Evolutionary conservation across 2,797 vertebrate genomes (phyloP), one percentile per base, ranked within the genome.

Genomic region (Coregonus sp.): DNA sequence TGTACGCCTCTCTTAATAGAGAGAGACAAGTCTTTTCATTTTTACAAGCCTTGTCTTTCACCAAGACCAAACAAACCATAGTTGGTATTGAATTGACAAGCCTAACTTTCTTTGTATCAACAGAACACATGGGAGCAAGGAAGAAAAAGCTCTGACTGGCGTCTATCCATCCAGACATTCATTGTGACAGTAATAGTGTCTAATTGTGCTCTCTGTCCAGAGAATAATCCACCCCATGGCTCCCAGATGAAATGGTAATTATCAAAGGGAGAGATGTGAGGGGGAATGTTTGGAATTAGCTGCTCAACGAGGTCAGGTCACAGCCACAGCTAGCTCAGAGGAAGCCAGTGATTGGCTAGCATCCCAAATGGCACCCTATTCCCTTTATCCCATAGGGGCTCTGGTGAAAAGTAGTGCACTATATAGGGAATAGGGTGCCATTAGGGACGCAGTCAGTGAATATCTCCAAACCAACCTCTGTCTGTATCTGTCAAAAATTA

Each of bases 211-310:
- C 78, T 79, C 85, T 84, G 88, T 89, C 84, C 85, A 80, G 77
- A 80, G 82, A 79, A 87, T 89, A 86, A 91, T 88, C 86, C 74
- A 78, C 74, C 85, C 73, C n/a, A 37, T 67, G 50, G 74, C 82
- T 89, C 78, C 74, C 75, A 82, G 76, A 89, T 84, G 81, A 90
- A 91, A 90, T 76, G 82, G 86, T 88, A 85, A 90, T 90, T 90
- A 90, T 85, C 84, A 82, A 78, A 89, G 83, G 78, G 72, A 86
- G 79, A 20, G 76, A 88, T 80, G 75, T 84, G 82, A 82, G 80
- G 47, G 77, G 68, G 72, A 80, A 78, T 33, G 76, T 78, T 84
- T 65, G 29, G 75, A 76, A 83, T 87, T 87, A 85, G 81, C 76
- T 78, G 54, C 16, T 56, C 52, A 80, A 61, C 73, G 73, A 88